Conservation (phyloP, 1,140 invertebrate species). For the Apis mellifera region Amel_HAv3.1 CM009946.2:6254501-6255000, state of each 20-base stretch:
- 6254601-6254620: conserved; percentile 48
- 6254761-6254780: conserved; percentile 80
- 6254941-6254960: neutral
- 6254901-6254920: conserved; percentile 9
- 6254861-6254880: conserved; percentile 29
- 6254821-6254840: conserved; percentile 62
- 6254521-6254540: conserved; percentile 46
- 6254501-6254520: conserved; percentile 24
- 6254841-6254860: conserved; percentile 76
- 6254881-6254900: neutral
- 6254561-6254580: conserved; percentile 79
- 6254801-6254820: conserved; percentile 54
- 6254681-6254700: conserved; percentile 34
- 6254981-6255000: conserved; percentile 6
- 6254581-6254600: conserved; percentile 80
- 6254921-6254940: neutral
- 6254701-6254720: conserved; percentile 48
- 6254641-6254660: conserved; percentile 26
- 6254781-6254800: conserved; percentile 74
- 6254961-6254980: neutral
- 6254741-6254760: conserved; percentile 13
- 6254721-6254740: conserved; percentile 37
- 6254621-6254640: conserved; percentile 45
- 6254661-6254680: conserved; percentile 26
- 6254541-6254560: conserved; percentile 71